Percentiles rank a stretch among this genome's conserved stretches.
Conservation (phyloP, 2,888 invertebrate species). For the Hermaeophaga mercurialis region DNA sequence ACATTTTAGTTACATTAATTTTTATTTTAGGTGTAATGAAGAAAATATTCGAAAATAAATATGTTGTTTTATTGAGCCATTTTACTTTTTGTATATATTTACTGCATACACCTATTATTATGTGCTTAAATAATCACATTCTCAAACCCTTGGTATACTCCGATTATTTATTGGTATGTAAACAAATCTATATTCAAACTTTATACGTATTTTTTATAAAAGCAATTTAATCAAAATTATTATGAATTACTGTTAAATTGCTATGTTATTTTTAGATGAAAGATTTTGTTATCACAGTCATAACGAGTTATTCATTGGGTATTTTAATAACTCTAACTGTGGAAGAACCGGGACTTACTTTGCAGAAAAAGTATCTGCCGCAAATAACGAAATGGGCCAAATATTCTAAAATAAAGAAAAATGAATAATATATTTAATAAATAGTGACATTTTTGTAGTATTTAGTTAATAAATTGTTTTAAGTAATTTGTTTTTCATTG, state of each 20-base stretch:
- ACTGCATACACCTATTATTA: constrained; percentile 1
- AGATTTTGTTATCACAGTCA: constrained; percentile 3
- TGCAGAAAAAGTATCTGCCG: constrained; percentile 27
- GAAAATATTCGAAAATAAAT: constrained; percentile 17
- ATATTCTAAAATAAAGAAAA: no score
- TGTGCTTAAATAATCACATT: no score
- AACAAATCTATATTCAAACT: no score
- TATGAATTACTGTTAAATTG: no score
- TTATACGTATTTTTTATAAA: no score
- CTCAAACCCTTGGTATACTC: not conserved
- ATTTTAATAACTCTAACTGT: constrained; percentile 17
- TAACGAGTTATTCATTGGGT: constrained; percentile 8
- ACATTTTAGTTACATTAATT: not conserved
- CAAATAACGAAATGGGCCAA: constrained; percentile 10
- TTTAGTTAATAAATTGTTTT: no score
- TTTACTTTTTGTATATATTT: constrained; percentile 19
- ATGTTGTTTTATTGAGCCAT: constrained; percentile 12
- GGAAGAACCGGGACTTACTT: constrained; percentile 30
- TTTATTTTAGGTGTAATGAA: constrained; percentile 20
- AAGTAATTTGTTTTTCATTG: no score
- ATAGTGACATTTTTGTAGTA: no score
- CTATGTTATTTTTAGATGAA: constrained; percentile 17
- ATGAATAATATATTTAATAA: no score
- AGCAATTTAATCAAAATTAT: no score
- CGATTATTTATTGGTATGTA: not conserved